Percentiles rank a stretch among this genome's conserved stretches.
These are phyloP conservation scores for Petrocephalus sullivani DNA, from an alignment of 2,797 vertebrate species.

Conservation along the genomic window DNA sequence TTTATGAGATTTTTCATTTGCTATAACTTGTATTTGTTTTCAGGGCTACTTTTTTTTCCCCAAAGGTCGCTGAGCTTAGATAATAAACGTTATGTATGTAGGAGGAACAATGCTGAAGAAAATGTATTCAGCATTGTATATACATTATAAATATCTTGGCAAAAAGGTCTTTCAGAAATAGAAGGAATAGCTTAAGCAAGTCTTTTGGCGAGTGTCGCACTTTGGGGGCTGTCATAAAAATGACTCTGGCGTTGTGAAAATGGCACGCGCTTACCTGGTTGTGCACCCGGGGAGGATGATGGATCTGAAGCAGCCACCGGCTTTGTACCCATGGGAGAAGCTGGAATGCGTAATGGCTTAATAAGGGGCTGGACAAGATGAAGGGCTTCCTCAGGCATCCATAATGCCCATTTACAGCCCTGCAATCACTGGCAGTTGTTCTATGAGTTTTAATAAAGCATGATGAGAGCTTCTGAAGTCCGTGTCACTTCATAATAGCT, in stretches of 20 bases:
- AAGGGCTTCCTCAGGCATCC: constrained; percentile 5
- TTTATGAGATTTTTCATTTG: background rate
- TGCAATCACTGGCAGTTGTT: constrained; percentile 23
- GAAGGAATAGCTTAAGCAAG: background rate
- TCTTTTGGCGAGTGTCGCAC: background rate
- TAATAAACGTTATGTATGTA: background rate
- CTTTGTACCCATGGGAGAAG: background rate
- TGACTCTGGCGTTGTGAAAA: background rate
- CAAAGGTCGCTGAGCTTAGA: background rate
- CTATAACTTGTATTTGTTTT: background rate
- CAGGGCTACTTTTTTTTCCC: background rate
- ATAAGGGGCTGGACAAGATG: constrained; percentile 1
- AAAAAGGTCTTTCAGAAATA: background rate
- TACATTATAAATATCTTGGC: background rate
- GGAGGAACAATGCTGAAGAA: background rate
- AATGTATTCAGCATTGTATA: background rate
- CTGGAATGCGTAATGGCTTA: background rate
- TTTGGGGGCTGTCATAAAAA: background rate
- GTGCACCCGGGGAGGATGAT: background rate
- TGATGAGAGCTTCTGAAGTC: constrained; percentile 33
- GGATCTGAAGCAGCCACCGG: background rate
- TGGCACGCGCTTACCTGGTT: background rate
- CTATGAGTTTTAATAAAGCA: constrained; percentile 39
- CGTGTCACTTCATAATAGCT: constrained; percentile 41
- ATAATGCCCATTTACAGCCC: constrained; percentile 1